Evolutionary conservation across 2,113 vertebrate genomes (phyloP), one percentile per base, ranked within the genome.

Genomic region (Hipposideros armiger): DNA sequence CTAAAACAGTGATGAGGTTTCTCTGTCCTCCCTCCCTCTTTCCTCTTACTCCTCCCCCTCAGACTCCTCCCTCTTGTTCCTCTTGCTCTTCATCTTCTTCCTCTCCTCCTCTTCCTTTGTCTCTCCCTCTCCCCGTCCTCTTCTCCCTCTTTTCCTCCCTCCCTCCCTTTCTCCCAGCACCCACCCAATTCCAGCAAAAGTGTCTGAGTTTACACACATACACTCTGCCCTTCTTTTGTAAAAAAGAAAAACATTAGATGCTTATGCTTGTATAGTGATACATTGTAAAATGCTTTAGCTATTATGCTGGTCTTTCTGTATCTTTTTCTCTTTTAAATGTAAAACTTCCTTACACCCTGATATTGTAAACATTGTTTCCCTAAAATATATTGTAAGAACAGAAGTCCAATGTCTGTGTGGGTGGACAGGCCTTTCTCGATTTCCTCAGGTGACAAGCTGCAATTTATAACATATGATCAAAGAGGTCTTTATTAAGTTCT

Each of bases 401-500:
- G 40, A 64, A 82, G 4, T 92, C 45, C 58, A 13, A 9, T 73
- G 8, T 82, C 22, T 92, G 13, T 22, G 17, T 52, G 69, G 9
- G 17, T 73, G 26, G 40, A 36, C 30, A 74, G 5, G 15, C 4
- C 19, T 62, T 52, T 58, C 13, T 30, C 62, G 60, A 72, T 47
- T 62, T 77, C 24, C 45, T 94, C 20, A 52, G 20, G 4, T 92
- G 70, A 70, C 56, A 69, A 81, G 52, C 15, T 80, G 14, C 20
- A 81, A 47, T 78, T 85, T 90, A 54, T 93, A 45, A 80, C 16
- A 73, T 50, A 26, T 99, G 99, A 99, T 99, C 99, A 98, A 99
- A 98, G 98, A 98, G 98, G 98, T 97, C 98, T 99, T 99, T 99
- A 99, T 99, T 99, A 99, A 99, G 98, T 98, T 99, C 98, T 98